phyloP scores from a whole-genome alignment of 64 coral and sea anemone genomes.

The Astreopora myriophthalma region DNA sequence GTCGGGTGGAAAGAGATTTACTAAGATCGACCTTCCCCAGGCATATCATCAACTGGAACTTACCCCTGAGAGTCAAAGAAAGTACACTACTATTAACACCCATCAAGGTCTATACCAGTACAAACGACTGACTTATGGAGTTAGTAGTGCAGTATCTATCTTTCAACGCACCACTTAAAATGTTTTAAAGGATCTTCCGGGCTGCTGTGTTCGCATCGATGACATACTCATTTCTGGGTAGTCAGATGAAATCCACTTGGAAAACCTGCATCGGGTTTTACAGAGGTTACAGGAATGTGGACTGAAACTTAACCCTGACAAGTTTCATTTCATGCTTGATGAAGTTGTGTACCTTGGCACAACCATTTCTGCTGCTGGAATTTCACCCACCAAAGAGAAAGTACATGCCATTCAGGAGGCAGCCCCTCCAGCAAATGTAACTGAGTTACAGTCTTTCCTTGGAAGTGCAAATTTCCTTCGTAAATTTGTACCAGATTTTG shows the following conservation, averaged over 20 bases:
- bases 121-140: constrained; percentile 52
- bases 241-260: constrained; percentile 20
- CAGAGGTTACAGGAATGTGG: background rate
- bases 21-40: constrained; percentile 48
- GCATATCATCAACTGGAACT: constrained; percentile 68
- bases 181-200: constrained; percentile 26
- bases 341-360: constrained; percentile 51
- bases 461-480: constrained; percentile 40
- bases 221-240: constrained; percentile 14
- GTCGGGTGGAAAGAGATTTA: constrained; percentile 35
- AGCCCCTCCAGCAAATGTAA: background rate
- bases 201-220: constrained; percentile 3
- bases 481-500: constrained; percentile 64
- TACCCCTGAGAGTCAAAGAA: constrained; percentile 16
- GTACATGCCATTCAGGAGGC: constrained; percentile 10
- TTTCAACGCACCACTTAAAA: constrained; percentile 48
- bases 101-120: constrained; percentile 62
- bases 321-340: constrained; percentile 12
- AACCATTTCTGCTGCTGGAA: constrained; percentile 11
- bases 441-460: constrained; percentile 14
- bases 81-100: constrained; percentile 69
- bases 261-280: constrained; percentile 15
- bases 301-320: background rate
- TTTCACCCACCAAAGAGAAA: background rate
- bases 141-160: constrained; percentile 27